Conservation (phyloP, 2,113 vertebrate species). For the Stegostoma tigrinum region DNA sequence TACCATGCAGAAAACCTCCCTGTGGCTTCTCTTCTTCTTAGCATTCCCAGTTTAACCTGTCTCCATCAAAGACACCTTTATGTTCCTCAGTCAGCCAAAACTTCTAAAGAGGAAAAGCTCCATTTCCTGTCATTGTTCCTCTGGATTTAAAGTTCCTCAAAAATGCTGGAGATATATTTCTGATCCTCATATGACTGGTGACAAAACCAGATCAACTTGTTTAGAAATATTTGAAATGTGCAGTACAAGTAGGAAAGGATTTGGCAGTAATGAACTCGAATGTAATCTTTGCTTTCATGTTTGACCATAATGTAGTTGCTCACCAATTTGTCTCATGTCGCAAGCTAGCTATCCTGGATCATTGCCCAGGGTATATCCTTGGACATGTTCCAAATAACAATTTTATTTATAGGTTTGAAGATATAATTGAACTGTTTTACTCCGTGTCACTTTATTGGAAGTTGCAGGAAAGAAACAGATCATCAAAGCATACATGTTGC, state of each 20-base stretch:
- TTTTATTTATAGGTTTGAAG: not conserved
- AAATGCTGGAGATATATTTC: not conserved
- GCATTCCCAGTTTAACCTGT: not conserved
- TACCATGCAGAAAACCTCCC: not conserved
- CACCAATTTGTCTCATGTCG: not conserved
- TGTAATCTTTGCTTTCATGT: not conserved
- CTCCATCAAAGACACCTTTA: not conserved
- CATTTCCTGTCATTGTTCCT: not conserved
- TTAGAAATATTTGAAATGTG: not conserved
- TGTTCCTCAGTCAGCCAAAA: not conserved
- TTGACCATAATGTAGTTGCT: not conserved
- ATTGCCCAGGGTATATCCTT: not conserved
- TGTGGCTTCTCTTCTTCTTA: not conserved
- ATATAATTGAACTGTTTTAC: too few relatives aligned
- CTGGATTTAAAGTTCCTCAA: not conserved
- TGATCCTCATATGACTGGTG: too few relatives aligned
- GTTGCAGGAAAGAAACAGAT: not conserved
- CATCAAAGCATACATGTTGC: too few relatives aligned
- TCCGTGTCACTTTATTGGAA: not conserved
- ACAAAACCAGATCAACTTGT: not conserved
- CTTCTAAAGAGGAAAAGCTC: not conserved
- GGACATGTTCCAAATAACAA: not conserved
- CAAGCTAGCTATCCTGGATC: not conserved
- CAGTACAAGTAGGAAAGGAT: not conserved
- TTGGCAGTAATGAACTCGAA: not conserved